These are phyloP conservation scores for Lytechinus variegatus DNA, from an alignment of 35 echinoderm and acorn worm species.

Conservation along the genomic window DNA sequence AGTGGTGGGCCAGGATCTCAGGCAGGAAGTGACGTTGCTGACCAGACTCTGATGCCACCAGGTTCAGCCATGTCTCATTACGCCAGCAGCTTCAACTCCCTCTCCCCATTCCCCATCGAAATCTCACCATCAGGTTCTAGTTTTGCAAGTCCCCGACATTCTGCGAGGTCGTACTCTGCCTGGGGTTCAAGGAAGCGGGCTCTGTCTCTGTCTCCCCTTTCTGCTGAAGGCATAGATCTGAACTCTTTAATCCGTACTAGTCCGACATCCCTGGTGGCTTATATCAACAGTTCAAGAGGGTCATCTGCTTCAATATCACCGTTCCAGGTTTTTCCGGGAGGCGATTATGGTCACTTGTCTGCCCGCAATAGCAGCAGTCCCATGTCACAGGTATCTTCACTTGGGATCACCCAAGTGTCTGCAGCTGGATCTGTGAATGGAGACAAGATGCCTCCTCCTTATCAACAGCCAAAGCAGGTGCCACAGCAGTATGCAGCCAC, in stretches of 20 bases:
- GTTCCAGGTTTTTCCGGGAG: slow-evolving; percentile 70
- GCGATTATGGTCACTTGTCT: slow-evolving; percentile 94
- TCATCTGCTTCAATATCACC: slow-evolving; percentile 95
- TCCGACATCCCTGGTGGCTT: slow-evolving; percentile 96
- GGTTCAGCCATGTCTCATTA: slow-evolving; percentile 97
- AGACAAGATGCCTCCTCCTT: slow-evolving; percentile 70
- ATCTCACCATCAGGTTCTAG: slow-evolving; percentile 95
- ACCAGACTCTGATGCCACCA: slow-evolving; percentile 79
- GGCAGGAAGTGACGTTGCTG: slow-evolving; percentile 90
- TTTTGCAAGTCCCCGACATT: slow-evolving; percentile 96
- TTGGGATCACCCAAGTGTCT: slow-evolving; percentile 43
- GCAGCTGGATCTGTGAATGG: slow-evolving; percentile 47
- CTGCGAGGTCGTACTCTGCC: slow-evolving; percentile 86
- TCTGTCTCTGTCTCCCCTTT: slow-evolving; percentile 89
- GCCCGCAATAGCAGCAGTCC: slow-evolving; percentile 88
- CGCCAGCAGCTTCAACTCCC: slow-evolving; percentile 91
- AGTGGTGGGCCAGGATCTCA: slow-evolving; percentile 85
- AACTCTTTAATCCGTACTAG: slow-evolving; percentile 94
- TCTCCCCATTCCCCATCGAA: slow-evolving; percentile 96
- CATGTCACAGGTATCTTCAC: slow-evolving; percentile 60
- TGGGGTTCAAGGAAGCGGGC: slow-evolving; percentile 82
- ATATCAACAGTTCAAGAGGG: slow-evolving; percentile 92
- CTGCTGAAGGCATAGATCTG: slow-evolving; percentile 88
- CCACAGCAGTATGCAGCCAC: slow-evolving; percentile 23
- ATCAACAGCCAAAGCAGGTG: slow-evolving; percentile 66